Conservation (phyloP, 1,140 invertebrate genomes). For the Drosophila ogumai region DNA sequence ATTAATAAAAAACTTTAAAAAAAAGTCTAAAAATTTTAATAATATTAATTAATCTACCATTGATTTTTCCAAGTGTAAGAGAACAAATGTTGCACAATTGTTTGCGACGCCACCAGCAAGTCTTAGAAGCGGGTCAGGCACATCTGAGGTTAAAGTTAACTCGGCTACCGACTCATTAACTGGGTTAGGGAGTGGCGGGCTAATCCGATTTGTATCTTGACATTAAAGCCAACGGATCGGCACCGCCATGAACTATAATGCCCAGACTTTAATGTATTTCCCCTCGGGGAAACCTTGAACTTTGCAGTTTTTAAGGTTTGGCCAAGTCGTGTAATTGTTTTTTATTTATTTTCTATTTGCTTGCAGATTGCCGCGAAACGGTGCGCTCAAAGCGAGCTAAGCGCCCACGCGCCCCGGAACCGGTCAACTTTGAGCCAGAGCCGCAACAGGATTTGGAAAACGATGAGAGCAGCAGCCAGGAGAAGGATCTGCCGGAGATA, state of each 20-base stretch:
- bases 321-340: constrained; percentile 11
- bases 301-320: constrained; percentile 64
- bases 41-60: too few species aligned
- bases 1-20: neutral
- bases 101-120: constrained; percentile 12
- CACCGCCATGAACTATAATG: constrained; percentile 11
- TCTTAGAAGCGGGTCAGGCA: constrained; percentile 55
- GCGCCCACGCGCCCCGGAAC: constrained; percentile 88
- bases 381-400: constrained; percentile 85
- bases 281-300: constrained; percentile 65
- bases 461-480: constrained; percentile 87
- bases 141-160: constrained; percentile 56
- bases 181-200: constrained; percentile 31
- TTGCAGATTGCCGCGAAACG: constrained; percentile 86
- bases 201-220: constrained; percentile 49
- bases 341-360: constrained; percentile 24
- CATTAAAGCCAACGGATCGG: constrained; percentile 52
- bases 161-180: constrained; percentile 28
- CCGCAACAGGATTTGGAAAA: constrained; percentile 89
- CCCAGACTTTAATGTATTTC: constrained; percentile 12
- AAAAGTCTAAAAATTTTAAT: too few species aligned
- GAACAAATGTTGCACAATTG: constrained; percentile 61
- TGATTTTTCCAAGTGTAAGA: constrained; percentile 15
- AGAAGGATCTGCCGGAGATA: constrained; percentile 86
- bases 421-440: constrained; percentile 87